These are phyloP conservation scores for Terrapene triunguis DNA, from an alignment of 2,113 vertebrate genomes.

Conservation along the genomic window DNA sequence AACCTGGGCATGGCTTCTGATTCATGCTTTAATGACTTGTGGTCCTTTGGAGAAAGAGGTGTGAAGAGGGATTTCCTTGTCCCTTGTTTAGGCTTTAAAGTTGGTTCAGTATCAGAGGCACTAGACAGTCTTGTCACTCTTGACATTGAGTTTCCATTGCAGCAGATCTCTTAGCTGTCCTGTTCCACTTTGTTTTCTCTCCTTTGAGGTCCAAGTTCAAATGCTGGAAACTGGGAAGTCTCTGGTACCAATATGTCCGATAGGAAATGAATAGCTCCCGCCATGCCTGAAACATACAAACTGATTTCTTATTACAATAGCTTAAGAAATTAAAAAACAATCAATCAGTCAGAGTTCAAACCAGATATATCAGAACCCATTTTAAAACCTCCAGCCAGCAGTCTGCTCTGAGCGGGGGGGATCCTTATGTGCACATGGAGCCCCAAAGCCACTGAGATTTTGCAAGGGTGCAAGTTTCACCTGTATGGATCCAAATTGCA, in stretches of 20 bases:
- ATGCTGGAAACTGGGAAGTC: constrained; percentile 91
- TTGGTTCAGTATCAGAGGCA: constrained; percentile 67
- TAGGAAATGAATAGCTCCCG: constrained; percentile 93
- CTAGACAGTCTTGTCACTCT: constrained; percentile 58
- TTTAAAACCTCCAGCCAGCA: not conserved
- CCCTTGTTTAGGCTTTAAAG: not conserved
- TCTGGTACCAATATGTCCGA: constrained; percentile 90
- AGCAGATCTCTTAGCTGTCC: constrained; percentile 45
- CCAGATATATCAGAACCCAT: not conserved
- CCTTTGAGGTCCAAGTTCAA: constrained; percentile 88
- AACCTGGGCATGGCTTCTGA: not conserved
- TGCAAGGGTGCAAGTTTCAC: not conserved
- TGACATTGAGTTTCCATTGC: constrained; percentile 48
- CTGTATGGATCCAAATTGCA: not conserved
- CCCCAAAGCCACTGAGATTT: not conserved
- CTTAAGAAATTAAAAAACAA: not conserved
- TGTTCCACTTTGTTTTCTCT: constrained; percentile 71
- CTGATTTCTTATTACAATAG: not conserved
- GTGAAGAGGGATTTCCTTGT: constrained; percentile 16
- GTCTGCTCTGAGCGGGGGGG: not conserved
- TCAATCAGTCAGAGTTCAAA: not conserved
- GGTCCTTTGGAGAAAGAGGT: not conserved
- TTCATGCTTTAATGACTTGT: constrained; percentile 55
- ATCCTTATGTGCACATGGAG: not conserved
- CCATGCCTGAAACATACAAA: constrained; percentile 88